Evolutionary conservation across 2,797 vertebrate genomes (phyloP).

Genomic region (Propithecus deckenii): DNA sequence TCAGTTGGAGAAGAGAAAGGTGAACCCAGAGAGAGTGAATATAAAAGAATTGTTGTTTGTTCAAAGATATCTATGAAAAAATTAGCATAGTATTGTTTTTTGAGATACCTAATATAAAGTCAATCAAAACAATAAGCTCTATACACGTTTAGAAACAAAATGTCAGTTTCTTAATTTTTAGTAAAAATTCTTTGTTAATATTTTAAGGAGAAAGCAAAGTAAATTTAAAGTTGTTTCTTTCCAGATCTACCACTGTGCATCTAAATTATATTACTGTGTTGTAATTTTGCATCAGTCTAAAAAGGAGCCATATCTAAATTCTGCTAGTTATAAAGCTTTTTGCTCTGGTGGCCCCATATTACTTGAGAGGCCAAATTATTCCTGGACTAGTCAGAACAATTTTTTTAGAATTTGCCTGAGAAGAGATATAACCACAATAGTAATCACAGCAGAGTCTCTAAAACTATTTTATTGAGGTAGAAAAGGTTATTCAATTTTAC

Average conservation of each 20-base stretch:
- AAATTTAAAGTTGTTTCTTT: not conserved
- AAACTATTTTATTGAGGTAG: slow-evolving; percentile 13
- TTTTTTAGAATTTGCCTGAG: not conserved
- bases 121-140: not conserved
- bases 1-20: not conserved
- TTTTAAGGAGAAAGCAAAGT: not conserved
- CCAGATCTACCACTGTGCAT: not conserved
- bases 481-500: slow-evolving; percentile 7
- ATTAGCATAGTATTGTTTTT: not conserved
- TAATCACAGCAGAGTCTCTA: not conserved
- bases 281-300: not conserved
- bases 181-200: not conserved
- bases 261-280: not conserved
- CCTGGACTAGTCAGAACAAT: not conserved
- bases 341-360: not conserved
- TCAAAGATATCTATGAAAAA: not conserved
- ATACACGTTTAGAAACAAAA: not conserved
- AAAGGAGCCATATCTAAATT: not conserved
- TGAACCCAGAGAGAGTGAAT: not conserved
- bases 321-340: not conserved
- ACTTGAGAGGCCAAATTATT: not conserved
- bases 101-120: not conserved
- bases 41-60: not conserved
- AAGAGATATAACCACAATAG: not conserved
- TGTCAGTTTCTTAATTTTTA: not conserved